phyloP scores from a whole-genome alignment of 2,888 invertebrate genomes.

The Diachrysia chrysitis region DNA sequence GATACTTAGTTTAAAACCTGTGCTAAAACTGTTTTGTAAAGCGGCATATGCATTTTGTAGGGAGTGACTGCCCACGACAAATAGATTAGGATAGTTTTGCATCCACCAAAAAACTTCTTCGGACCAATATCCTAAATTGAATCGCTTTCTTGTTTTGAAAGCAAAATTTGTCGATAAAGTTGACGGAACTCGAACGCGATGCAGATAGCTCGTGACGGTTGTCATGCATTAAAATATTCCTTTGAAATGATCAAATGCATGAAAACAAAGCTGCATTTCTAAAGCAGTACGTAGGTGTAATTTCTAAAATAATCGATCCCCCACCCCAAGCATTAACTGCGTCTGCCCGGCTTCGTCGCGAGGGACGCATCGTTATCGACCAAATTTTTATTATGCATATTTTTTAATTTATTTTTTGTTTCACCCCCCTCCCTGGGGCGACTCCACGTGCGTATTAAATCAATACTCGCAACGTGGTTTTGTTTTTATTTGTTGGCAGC shows the following conservation, averaged over 20 bases:
- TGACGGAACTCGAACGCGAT: neutral
- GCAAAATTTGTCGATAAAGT: neutral
- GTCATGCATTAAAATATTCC: constrained; percentile 14
- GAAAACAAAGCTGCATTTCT: constrained; percentile 52
- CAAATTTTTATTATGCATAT: constrained; percentile 87
- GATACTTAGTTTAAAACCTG: no score
- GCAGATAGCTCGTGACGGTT: constrained; percentile 7
- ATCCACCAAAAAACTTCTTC: no score
- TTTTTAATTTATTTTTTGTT: constrained; percentile 86
- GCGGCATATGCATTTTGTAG: no score
- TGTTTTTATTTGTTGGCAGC: constrained; percentile 69
- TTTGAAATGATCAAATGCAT: constrained; percentile 44
- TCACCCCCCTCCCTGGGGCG: constrained; percentile 73
- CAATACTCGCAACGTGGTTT: constrained; percentile 72
- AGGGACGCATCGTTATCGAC: constrained; percentile 82
- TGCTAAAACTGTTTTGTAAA: no score
- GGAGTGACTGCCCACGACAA: no score
- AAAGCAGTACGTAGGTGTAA: constrained; percentile 64
- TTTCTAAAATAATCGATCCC: constrained; percentile 80
- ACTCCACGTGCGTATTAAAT: constrained; percentile 73
- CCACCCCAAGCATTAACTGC: constrained; percentile 74
- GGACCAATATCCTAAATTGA: no score
- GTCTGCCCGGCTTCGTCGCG: constrained; percentile 68
- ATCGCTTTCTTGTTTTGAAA: neutral
- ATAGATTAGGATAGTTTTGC: no score